Conservation (phyloP, 2,797 vertebrate genomes). For the Anabas testudineus region DNA sequence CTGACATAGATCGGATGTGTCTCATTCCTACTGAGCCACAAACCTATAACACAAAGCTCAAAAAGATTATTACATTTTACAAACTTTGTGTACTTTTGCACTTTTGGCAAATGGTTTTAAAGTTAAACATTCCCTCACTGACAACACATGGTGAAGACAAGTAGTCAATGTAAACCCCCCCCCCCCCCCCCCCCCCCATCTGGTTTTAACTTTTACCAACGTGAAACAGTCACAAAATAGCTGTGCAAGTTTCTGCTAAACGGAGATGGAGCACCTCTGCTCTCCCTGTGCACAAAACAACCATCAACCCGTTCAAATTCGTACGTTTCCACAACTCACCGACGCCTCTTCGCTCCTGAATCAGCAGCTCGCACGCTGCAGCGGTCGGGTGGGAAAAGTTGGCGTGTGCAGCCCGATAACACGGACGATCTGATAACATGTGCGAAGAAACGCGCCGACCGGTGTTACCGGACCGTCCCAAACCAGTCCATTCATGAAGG, state of each 20-base stretch:
- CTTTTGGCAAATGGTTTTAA: not conserved
- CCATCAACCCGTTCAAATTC: not conserved
- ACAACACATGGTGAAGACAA: not conserved
- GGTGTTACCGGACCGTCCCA: slow-evolving; percentile 59
- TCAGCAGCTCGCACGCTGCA: slow-evolving; percentile 16
- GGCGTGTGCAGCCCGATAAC: slow-evolving; percentile 17
- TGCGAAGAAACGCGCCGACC: slow-evolving; percentile 31
- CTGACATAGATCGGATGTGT: no score
- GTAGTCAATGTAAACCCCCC: not conserved
- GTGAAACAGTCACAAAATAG: not conserved
- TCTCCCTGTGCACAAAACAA: no score
- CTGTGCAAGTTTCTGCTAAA: not conserved
- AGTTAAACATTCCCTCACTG: not conserved
- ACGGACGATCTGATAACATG: not conserved
- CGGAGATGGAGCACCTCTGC: not conserved
- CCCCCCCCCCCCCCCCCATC: no score
- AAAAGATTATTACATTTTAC: not conserved
- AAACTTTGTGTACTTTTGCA: no score
- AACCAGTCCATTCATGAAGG: slow-evolving; percentile 70
- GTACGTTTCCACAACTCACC: slow-evolving; percentile 32
- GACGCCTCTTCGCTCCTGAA: not conserved
- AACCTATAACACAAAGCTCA: slow-evolving; percentile 7
- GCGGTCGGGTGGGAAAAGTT: not conserved
- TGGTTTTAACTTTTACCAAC: not conserved
- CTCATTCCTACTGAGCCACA: no score